Conservation (phyloP, 1,140 invertebrate genomes). For the Potamilus streckersoni region DNA sequence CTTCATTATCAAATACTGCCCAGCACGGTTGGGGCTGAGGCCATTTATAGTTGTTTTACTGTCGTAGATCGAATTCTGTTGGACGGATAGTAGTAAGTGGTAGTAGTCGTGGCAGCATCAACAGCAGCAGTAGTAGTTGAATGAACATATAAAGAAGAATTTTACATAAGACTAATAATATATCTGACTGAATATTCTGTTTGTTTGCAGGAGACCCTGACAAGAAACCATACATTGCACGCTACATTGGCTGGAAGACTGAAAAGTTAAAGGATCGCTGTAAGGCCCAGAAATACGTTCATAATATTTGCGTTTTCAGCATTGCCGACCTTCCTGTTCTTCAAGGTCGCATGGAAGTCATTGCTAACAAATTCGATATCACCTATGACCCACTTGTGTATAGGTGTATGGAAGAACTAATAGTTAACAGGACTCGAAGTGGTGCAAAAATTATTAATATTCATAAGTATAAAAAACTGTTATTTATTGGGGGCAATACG, state of each 20-base stretch:
- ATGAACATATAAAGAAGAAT: no score
- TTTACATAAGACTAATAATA: no score
- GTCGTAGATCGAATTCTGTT: no score
- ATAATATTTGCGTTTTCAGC: constrained; percentile 21
- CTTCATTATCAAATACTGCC: no score
- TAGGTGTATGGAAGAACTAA: constrained; percentile 24
- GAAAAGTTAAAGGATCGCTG: not conserved
- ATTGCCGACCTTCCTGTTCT: constrained; percentile 9
- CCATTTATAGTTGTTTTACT: no score
- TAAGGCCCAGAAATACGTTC: constrained; percentile 7
- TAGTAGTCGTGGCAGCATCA: no score
- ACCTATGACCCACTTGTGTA: constrained; percentile 23
- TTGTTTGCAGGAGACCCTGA: constrained; percentile 11
- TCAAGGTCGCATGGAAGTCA: constrained; percentile 6
- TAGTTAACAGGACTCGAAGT: not conserved
- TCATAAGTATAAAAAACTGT: no score
- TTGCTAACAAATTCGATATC: constrained; percentile 30
- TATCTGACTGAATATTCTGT: not conserved
- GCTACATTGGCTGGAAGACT: constrained; percentile 24
- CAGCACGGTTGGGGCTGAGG: no score
- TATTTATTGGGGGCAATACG: no score
- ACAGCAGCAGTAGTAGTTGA: no score
- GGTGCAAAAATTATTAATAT: no score
- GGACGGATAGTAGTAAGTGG: no score
- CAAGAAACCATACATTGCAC: constrained; percentile 14